Conservation (phyloP, 1,140 invertebrate species). For the Laupala kohalensis region DNA sequence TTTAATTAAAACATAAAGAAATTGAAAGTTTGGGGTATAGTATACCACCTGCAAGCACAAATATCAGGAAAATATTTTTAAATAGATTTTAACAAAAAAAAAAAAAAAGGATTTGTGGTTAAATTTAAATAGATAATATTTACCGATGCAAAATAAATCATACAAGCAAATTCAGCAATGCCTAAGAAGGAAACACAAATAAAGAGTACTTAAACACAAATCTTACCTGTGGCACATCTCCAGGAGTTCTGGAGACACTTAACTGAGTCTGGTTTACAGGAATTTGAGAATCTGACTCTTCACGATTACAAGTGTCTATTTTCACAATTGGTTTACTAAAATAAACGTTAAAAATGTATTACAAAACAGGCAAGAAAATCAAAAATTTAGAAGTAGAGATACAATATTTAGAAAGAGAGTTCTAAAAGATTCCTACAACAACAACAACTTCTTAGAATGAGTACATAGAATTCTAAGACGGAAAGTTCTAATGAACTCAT, state of each 20-base stretch:
- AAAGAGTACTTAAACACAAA: not conserved
- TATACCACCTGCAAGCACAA: too few species aligned
- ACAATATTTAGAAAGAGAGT: too few species aligned
- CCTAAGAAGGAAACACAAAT: not conserved
- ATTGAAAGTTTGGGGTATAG: too few species aligned
- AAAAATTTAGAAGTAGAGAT: too few species aligned
- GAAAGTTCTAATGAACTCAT: too few species aligned
- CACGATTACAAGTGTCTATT: not conserved
- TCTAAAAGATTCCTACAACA: too few species aligned
- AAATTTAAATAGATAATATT: not conserved
- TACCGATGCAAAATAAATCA: not conserved
- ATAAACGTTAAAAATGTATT: not conserved
- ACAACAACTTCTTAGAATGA: too few species aligned
- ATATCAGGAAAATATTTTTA: too few species aligned
- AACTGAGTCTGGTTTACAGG: slow-evolving; percentile 35
- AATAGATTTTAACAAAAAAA: too few species aligned
- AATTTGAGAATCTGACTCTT: slow-evolving; percentile 23
- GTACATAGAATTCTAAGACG: too few species aligned
- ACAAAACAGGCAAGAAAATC: too few species aligned
- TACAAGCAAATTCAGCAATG: not conserved
- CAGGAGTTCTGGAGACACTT: slow-evolving; percentile 42
- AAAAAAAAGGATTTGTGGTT: not conserved
- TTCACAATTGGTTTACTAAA: slow-evolving; percentile 7
- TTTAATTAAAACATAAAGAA: too few species aligned
- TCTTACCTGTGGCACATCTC: slow-evolving; percentile 42